Evolutionary conservation across 2,888 invertebrate genomes (phyloP).

Genomic region (Dermolepida albohirtum): DNA sequence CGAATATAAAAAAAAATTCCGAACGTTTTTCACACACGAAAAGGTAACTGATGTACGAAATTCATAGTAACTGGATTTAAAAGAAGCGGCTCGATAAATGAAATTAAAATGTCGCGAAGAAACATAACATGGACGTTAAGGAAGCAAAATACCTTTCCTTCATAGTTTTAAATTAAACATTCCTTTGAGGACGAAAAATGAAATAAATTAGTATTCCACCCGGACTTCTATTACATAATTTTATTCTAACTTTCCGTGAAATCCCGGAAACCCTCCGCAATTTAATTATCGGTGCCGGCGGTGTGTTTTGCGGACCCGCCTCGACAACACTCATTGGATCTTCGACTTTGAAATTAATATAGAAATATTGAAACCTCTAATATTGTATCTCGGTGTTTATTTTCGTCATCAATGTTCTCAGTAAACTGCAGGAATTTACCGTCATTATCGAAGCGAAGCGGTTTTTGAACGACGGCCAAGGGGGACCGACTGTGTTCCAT

Average conservation of each 20-base stretch:
- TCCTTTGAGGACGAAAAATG: not conserved
- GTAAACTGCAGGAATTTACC: not conserved
- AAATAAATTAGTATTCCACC: constrained; percentile 28
- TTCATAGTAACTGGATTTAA: too few relatives aligned
- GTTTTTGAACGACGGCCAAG: not conserved
- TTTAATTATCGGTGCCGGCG: constrained; percentile 10
- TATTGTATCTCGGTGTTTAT: constrained; percentile 6
- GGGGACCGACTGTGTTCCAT: not conserved
- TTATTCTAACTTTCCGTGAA: constrained; percentile 10
- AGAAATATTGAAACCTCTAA: not conserved
- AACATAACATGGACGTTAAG: too few relatives aligned
- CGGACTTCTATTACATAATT: constrained; percentile 18
- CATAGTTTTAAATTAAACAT: constrained; percentile 1
- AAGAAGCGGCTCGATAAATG: too few relatives aligned
- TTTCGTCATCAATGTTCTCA: constrained; percentile 4
- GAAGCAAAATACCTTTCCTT: not conserved
- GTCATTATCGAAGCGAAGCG: constrained; percentile 2
- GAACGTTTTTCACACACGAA: too few relatives aligned
- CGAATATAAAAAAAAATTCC: too few relatives aligned
- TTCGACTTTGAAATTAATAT: constrained; percentile 15
- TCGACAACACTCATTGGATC: not conserved
- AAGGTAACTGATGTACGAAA: too few relatives aligned
- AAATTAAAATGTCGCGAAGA: too few relatives aligned
- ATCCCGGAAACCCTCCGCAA: constrained; percentile 13
- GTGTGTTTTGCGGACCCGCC: not conserved